Evolutionary conservation across 2,888 invertebrate species (phyloP).

Genomic region (Lycophotia porphyrea): DNA sequence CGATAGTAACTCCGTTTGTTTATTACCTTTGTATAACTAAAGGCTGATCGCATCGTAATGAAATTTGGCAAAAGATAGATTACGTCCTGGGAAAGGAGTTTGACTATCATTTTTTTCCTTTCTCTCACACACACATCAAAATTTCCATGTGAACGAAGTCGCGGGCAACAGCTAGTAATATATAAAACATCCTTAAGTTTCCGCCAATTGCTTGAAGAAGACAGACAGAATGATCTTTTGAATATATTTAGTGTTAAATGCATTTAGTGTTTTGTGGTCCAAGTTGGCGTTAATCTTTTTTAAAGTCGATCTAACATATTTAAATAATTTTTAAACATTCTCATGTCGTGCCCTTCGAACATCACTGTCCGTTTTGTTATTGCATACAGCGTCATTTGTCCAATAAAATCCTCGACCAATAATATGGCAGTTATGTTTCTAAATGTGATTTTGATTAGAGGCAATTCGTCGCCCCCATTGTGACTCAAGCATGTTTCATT

Average conservation of each 20-base stretch:
- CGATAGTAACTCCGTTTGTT: too few relatives aligned
- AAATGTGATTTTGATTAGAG: constrained; percentile 88
- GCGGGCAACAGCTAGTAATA: too few relatives aligned
- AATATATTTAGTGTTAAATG: background rate
- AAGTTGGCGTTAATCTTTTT: background rate
- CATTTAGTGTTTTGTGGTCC: background rate
- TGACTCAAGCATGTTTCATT: constrained; percentile 80
- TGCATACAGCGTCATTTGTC: constrained; percentile 54
- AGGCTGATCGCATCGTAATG: too few relatives aligned
- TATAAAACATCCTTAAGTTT: background rate
- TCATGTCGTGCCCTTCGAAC: constrained; percentile 17
- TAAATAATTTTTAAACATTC: background rate
- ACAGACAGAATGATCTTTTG: background rate
- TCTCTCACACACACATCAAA: too few relatives aligned
- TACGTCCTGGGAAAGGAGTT: too few relatives aligned
- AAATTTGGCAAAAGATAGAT: too few relatives aligned
- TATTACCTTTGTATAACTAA: too few relatives aligned
- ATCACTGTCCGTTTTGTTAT: constrained; percentile 22
- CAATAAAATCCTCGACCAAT: constrained; percentile 57
- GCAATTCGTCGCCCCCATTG: constrained; percentile 86
- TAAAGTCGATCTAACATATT: background rate
- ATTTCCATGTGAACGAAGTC: too few relatives aligned
- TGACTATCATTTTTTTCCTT: too few relatives aligned
- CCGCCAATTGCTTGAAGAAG: background rate
- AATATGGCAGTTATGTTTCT: constrained; percentile 69